These are phyloP conservation scores for Eulemur rufifrons DNA, from an alignment of 2,113 vertebrate genomes.

Conservation along the genomic window DNA sequence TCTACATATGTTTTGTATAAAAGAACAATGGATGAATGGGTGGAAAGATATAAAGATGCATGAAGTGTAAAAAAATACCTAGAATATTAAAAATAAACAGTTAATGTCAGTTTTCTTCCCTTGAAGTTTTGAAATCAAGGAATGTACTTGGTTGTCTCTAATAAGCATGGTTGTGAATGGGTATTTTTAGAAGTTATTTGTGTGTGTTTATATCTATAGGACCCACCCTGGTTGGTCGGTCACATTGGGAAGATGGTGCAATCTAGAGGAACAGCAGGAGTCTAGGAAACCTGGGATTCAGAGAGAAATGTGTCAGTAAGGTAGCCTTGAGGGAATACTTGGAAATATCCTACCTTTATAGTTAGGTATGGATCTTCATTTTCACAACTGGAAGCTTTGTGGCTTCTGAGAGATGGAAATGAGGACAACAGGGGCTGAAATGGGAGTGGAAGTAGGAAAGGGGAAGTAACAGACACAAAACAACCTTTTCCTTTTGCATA, in stretches of 20 bases:
- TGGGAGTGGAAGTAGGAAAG: too few relatives aligned
- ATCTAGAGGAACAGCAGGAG: background rate
- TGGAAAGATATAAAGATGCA: too few relatives aligned
- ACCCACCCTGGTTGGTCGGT: background rate
- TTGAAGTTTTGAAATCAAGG: background rate
- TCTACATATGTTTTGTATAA: background rate
- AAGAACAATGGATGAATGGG: background rate
- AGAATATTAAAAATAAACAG: background rate
- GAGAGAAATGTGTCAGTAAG: background rate
- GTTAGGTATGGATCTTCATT: background rate
- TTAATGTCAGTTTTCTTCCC: background rate
- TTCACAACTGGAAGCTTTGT: background rate
- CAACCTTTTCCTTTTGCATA: too few relatives aligned
- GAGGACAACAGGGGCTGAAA: background rate
- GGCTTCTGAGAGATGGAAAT: background rate
- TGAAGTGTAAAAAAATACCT: background rate
- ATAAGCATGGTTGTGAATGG: background rate
- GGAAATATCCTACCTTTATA: background rate
- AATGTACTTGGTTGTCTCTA: background rate
- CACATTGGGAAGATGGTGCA: background rate
- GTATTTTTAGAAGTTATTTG: background rate
- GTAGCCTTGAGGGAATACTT: background rate
- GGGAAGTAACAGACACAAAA: background rate
- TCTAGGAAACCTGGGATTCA: background rate
- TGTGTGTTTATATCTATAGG: background rate